Percentiles rank a stretch among this genome's conserved stretches.
These are phyloP conservation scores for Parnassius apollo DNA, from an alignment of 2,888 invertebrate species.

Conservation along the genomic window DNA sequence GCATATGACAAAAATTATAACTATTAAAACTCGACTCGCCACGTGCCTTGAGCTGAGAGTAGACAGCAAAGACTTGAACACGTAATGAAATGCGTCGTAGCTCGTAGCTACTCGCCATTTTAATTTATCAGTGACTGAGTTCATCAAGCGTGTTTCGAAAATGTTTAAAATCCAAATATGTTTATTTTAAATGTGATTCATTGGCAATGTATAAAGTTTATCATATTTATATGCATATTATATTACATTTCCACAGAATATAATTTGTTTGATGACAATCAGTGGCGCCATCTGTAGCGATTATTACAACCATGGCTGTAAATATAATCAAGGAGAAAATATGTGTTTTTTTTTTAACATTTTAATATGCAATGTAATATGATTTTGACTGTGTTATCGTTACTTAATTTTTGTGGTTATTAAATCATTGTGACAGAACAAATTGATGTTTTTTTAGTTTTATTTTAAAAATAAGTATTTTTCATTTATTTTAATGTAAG, in stretches of 20 bases:
- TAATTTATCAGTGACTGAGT: neutral
- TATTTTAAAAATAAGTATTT: no score
- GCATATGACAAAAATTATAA: conserved; percentile 64
- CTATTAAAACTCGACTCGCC: conserved; percentile 51
- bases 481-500: no score
- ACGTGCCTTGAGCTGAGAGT: neutral
- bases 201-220: neutral
- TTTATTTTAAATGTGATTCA: no score
- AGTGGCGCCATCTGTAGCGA: conserved; percentile 13
- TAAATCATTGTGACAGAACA: no score
- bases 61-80: neutral
- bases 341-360: no score
- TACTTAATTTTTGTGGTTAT: no score
- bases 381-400: no score
- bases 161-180: neutral
- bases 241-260: no score
- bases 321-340: no score
- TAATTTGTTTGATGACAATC: neutral
- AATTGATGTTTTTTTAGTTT: no score
- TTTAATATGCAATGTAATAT: no score
- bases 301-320: neutral
- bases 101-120: neutral
- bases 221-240: conserved; percentile 1
- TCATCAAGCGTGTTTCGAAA: neutral
- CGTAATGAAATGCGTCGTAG: no score